These are phyloP conservation scores for Ptyas mucosa DNA, from an alignment of 2,113 vertebrate species.

Conservation along the genomic window DNA sequence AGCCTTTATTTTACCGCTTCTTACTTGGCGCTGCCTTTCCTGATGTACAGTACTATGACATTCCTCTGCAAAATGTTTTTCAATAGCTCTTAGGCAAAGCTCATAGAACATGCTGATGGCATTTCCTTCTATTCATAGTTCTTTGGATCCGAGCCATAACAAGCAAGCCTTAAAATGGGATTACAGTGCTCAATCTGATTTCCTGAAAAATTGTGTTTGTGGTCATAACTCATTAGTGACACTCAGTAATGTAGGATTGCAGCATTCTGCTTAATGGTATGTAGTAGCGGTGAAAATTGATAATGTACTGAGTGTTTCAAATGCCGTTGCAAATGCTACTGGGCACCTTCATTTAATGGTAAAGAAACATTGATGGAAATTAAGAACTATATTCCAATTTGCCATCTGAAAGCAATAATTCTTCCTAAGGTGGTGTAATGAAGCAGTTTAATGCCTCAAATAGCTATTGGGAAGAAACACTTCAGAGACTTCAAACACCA, in stretches of 20 bases:
- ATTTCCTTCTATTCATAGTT: background rate
- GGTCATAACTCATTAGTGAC: background rate
- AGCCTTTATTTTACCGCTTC: background rate
- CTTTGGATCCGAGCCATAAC: background rate
- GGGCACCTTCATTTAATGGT: background rate
- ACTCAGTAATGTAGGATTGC: background rate
- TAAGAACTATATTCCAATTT: conserved; percentile 4
- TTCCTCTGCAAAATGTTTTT: background rate
- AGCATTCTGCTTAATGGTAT: background rate
- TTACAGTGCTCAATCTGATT: background rate
- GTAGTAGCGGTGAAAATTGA: background rate
- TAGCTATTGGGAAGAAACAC: conserved; percentile 2
- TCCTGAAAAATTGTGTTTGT: background rate
- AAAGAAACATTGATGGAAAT: background rate
- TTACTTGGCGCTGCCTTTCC: background rate
- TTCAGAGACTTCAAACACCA: conserved; percentile 27
- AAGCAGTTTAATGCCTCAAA: background rate
- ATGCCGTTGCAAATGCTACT: background rate
- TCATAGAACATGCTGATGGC: background rate
- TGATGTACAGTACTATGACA: background rate
- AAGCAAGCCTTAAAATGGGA: background rate
- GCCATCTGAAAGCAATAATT: background rate
- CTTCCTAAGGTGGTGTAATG: background rate
- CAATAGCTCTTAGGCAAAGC: background rate
- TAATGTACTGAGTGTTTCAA: background rate